Evolutionary conservation across 2,797 vertebrate species (phyloP).

Genomic region (Dallia pectoralis): DNA sequence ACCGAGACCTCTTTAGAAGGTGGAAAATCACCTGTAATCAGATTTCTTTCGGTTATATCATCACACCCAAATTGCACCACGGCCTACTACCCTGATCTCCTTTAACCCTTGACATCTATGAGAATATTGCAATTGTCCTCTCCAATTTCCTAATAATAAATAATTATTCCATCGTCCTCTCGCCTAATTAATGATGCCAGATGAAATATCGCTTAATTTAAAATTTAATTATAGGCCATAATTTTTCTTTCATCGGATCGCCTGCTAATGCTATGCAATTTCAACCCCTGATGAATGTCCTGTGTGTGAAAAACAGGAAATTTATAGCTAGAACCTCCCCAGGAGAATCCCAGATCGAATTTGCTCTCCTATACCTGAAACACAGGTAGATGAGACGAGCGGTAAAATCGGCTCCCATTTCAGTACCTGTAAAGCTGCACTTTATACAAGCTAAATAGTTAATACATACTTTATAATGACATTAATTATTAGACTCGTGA

Average conservation of each 20-base stretch:
- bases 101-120: constrained; percentile 43
- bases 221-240: constrained; percentile 80
- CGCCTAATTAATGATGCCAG: constrained; percentile 77
- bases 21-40: not conserved
- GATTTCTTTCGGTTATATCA: not conserved
- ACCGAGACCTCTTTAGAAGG: not conserved
- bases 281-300: constrained; percentile 64
- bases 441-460: constrained; percentile 61
- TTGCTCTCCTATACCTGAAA: constrained; percentile 56
- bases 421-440: constrained; percentile 32
- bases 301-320: constrained; percentile 65
- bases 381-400: constrained; percentile 40
- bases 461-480: constrained; percentile 69
- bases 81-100: constrained; percentile 32
- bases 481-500: constrained; percentile 73
- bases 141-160: constrained; percentile 62
- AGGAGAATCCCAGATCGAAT: constrained; percentile 43
- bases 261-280: constrained; percentile 62
- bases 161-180: constrained; percentile 63
- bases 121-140: constrained; percentile 56
- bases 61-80: constrained; percentile 13
- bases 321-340: constrained; percentile 62
- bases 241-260: constrained; percentile 72
- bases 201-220: constrained; percentile 83
- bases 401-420: constrained; percentile 14